phyloP scores from a whole-genome alignment of 2,113 vertebrate genomes.

The Pseudonaja textilis region DNA sequence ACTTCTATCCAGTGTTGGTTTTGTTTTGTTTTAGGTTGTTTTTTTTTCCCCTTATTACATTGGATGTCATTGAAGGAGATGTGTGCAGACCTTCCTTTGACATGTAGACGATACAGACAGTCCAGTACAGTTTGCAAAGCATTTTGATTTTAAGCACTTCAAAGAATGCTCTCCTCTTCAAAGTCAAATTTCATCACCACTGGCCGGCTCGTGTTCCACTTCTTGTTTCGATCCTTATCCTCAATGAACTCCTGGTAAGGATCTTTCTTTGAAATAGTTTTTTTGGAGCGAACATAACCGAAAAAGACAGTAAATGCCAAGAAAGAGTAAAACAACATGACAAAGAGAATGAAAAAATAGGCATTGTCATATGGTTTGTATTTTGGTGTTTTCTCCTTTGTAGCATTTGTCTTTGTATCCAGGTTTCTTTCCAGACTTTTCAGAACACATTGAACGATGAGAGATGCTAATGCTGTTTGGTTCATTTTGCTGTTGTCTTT shows the following conservation, averaged over 20 bases:
- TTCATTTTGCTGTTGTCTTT: slow-evolving; percentile 62
- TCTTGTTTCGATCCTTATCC: slow-evolving; percentile 64
- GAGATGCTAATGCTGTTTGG: slow-evolving; percentile 71
- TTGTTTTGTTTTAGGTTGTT: not conserved
- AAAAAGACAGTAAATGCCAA: slow-evolving; percentile 83
- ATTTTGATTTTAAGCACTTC: slow-evolving; percentile 62
- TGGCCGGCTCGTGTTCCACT: slow-evolving; percentile 72
- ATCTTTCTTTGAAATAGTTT: slow-evolving; percentile 80
- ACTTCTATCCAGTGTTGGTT: slow-evolving; percentile 35
- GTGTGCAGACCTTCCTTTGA: slow-evolving; percentile 29
- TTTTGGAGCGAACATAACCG: slow-evolving; percentile 78
- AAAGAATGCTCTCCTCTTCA: slow-evolving; percentile 86
- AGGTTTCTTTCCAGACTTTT: slow-evolving; percentile 77
- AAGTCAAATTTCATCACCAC: slow-evolving; percentile 78
- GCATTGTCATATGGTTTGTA: slow-evolving; percentile 84
- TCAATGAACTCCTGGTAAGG: slow-evolving; percentile 80
- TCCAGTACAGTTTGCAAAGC: slow-evolving; percentile 38
- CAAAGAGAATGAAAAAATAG: slow-evolving; percentile 89
- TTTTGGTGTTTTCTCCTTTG: slow-evolving; percentile 69
- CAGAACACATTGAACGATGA: slow-evolving; percentile 75
- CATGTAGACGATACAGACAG: slow-evolving; percentile 38
- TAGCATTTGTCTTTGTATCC: slow-evolving; percentile 62
- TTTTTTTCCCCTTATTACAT: slow-evolving; percentile 40
- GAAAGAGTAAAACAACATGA: slow-evolving; percentile 90
- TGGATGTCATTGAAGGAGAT: slow-evolving; percentile 20